Conservation (phyloP, 1,140 invertebrate species). For the Magallana gigas region DNA sequence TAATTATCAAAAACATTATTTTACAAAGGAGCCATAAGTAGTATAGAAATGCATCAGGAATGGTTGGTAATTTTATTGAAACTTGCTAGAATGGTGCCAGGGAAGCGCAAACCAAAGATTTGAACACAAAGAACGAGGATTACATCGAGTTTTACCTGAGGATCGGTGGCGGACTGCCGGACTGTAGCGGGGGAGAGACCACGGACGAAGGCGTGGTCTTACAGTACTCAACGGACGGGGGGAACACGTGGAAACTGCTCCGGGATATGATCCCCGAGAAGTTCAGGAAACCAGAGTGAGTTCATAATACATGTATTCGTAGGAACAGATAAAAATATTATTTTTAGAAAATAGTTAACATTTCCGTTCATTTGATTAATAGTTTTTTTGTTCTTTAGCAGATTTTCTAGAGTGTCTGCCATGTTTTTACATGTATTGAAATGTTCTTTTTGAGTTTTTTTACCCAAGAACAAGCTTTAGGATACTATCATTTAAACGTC, state of each 20-base stretch:
- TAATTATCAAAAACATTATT: no score
- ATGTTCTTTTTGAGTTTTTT: neutral
- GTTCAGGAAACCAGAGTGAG: conserved; percentile 66
- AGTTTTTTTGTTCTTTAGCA: no score
- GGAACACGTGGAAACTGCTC: conserved; percentile 77
- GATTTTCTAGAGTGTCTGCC: no score
- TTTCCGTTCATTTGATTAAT: no score
- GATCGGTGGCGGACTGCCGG: conserved; percentile 67
- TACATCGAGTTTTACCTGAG: conserved; percentile 76
- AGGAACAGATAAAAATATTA: no score
- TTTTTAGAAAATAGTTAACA: no score
- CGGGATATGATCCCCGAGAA: conserved; percentile 70
- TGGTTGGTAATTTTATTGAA: no score
- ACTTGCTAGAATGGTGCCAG: conserved; percentile 69
- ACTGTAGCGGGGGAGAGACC: conserved; percentile 70
- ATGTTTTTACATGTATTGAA: no score
- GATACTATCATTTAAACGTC: neutral
- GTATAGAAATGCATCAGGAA: no score
- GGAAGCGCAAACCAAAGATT: conserved; percentile 70
- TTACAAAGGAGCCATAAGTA: no score
- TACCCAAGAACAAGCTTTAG: no score
- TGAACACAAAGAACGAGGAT: conserved; percentile 71
- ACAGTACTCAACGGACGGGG: conserved; percentile 77
- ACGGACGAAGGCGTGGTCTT: conserved; percentile 73
- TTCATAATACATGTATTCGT: neutral